phyloP scores from a whole-genome alignment of 2,888 invertebrate species.

The Anagyrus pseudococci region DNA sequence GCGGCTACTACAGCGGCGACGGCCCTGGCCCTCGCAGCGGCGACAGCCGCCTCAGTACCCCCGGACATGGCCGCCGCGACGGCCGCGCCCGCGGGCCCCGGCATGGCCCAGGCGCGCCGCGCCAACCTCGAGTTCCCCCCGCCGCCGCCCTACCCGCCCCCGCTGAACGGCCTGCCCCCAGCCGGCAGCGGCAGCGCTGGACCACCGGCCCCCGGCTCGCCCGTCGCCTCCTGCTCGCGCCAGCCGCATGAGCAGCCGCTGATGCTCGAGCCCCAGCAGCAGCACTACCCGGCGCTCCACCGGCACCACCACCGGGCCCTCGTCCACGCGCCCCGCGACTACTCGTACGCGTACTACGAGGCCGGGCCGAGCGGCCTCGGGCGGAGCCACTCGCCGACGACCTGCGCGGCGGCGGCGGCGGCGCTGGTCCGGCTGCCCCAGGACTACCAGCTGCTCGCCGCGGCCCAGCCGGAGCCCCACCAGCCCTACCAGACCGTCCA shows the following conservation, averaged over 20 bases:
- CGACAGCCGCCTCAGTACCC: not conserved
- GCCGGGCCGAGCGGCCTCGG: slow-evolving; percentile 16
- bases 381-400: not conserved
- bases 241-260: no score
- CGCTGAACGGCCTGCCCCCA: slow-evolving; percentile 57
- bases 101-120: slow-evolving; percentile 51
- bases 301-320: slow-evolving; percentile 43
- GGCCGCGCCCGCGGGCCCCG: slow-evolving; percentile 32
- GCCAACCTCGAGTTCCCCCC: slow-evolving; percentile 75
- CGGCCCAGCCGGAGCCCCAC: not conserved
- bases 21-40: not conserved
- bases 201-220: slow-evolving; percentile 3
- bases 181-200: no score
- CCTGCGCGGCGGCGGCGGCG: slow-evolving; percentile 1
- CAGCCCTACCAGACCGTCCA: slow-evolving; percentile 5
- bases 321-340: slow-evolving; percentile 64
- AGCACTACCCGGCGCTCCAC: slow-evolving; percentile 61
- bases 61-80: slow-evolving; percentile 11
- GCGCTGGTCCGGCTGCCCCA: slow-evolving; percentile 32
- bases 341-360: slow-evolving; percentile 85
- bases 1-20: no score
- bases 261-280: slow-evolving; percentile 46
- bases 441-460: slow-evolving; percentile 46
- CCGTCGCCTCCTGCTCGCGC: no score
- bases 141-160: slow-evolving; percentile 75